phyloP scores from a whole-genome alignment of 2,797 vertebrate genomes.

The Trachurus trachurus region DNA sequence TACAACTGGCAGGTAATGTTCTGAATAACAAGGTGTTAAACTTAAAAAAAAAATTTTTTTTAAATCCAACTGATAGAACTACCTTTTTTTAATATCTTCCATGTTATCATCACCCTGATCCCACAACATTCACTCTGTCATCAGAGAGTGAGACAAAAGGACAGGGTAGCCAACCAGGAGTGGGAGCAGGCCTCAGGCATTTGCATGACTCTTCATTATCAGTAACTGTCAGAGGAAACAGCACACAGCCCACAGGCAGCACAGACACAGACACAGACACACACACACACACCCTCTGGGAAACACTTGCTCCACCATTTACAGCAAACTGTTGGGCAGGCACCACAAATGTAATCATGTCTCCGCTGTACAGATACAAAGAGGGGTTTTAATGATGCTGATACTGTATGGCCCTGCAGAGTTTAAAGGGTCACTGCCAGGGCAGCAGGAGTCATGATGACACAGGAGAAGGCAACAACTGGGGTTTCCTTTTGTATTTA shows the following conservation, averaged over 20 bases:
- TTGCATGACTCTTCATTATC: conserved; percentile 82
- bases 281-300: conserved; percentile 53
- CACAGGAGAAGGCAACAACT: not conserved
- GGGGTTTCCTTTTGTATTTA: conserved; percentile 1
- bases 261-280: conserved; percentile 41
- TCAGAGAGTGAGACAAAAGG: conserved; percentile 21
- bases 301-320: conserved; percentile 54
- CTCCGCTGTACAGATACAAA: conserved; percentile 59
- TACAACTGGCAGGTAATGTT: too few species aligned
- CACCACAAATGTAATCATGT: conserved; percentile 78
- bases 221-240: conserved; percentile 81
- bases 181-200: conserved; percentile 62
- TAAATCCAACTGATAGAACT: not conserved
- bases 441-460: not conserved
- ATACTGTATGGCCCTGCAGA: conserved; percentile 26
- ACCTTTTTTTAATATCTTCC: not conserved
- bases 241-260: conserved; percentile 74
- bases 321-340: conserved; percentile 63
- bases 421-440: conserved; percentile 46
- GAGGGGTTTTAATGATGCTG: conserved; percentile 43
- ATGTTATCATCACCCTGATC: conserved; percentile 2
- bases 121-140: not conserved
- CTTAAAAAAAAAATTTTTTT: not conserved
- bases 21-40: too few species aligned
- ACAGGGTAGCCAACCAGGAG: conserved; percentile 15